Conservation (phyloP, 2,888 invertebrate genomes). For the Ditylenchus weischeri region DNA sequence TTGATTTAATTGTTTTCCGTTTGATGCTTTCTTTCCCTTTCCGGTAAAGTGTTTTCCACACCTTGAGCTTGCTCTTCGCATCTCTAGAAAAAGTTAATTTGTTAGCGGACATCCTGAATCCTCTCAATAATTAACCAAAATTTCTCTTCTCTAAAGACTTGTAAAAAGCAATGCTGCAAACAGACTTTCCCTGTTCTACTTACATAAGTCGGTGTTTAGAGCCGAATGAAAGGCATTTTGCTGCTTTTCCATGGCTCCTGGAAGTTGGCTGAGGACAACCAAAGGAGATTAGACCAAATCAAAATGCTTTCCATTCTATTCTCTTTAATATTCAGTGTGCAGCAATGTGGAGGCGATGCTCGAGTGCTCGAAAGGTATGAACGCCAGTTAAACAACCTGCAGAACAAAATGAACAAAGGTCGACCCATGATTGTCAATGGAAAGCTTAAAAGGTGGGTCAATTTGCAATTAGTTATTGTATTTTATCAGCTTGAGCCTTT, state of each 20-base stretch:
- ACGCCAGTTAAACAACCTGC: constrained; percentile 23
- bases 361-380: constrained; percentile 22
- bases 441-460: constrained; percentile 23
- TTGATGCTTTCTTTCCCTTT: too few species aligned
- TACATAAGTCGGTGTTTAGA: neutral
- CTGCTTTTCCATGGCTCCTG: constrained; percentile 7
- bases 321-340: too few species aligned
- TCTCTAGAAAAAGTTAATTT: too few species aligned
- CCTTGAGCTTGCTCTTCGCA: too few species aligned
- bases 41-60: too few species aligned
- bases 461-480: too few species aligned
- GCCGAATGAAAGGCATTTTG: constrained; percentile 1
- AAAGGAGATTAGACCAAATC: neutral
- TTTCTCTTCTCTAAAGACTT: too few species aligned
- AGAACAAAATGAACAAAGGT: constrained; percentile 25
- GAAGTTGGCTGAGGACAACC: neutral
- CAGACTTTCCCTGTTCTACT: neutral
- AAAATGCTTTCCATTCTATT: constrained; percentile 2
- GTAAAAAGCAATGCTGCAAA: neutral
- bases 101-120: too few species aligned
- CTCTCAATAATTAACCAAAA: too few species aligned
- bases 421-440: constrained; percentile 27
- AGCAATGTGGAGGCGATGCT: neutral
- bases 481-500: too few species aligned
- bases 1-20: too few species aligned